A percentile compares a stretch with the other conserved stretches of the same genome.
These are phyloP conservation scores for Bicyclus anynana DNA, from an alignment of 1,140 invertebrate species.

Conservation along the genomic window DNA sequence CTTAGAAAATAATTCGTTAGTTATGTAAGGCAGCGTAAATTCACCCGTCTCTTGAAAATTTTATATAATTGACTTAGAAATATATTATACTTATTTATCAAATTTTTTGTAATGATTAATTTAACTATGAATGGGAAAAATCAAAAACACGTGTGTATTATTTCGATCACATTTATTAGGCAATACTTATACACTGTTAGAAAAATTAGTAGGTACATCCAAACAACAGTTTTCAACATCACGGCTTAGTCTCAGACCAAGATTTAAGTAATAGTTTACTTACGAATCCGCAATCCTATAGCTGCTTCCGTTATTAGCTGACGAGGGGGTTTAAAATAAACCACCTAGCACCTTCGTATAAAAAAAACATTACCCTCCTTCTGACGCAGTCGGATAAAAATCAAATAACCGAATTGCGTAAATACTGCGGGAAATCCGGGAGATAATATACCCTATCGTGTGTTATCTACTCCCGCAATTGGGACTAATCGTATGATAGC, in stretches of 20 bases:
- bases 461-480: too few relatives aligned
- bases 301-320: too few relatives aligned
- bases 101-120: constrained; percentile 67
- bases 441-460: too few relatives aligned
- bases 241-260: neutral
- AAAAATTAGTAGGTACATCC: constrained; percentile 5
- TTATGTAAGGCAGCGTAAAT: constrained; percentile 66
- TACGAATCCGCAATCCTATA: neutral
- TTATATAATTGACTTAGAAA: constrained; percentile 77
- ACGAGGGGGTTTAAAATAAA: too few relatives aligned
- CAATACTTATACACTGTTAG: constrained; percentile 8
- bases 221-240: neutral
- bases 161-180: constrained; percentile 57
- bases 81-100: constrained; percentile 78
- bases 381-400: too few relatives aligned
- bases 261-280: neutral
- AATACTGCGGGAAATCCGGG: too few relatives aligned
- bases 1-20: constrained; percentile 60
- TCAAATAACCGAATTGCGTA: too few relatives aligned
- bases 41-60: constrained; percentile 76
- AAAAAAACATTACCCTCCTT: too few relatives aligned
- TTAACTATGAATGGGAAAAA: constrained; percentile 68
- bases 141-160: constrained; percentile 39
- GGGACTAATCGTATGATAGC: too few relatives aligned
- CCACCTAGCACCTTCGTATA: too few relatives aligned